Conservation (phyloP, 2,797 vertebrate species). For the Capromys pilorides region DNA sequence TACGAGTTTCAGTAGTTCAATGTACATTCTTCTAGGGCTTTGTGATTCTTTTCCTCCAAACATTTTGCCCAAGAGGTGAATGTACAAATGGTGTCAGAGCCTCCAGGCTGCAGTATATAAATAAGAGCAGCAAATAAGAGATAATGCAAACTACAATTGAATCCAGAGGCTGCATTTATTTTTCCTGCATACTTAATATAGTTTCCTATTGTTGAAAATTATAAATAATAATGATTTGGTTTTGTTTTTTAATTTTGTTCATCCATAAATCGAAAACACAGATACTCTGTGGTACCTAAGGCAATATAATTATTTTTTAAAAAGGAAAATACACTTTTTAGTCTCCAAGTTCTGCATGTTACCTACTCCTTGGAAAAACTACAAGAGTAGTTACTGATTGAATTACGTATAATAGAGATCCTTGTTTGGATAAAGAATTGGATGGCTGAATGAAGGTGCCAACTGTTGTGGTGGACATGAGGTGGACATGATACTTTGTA, state of each 20-base stretch:
- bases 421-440: constrained; percentile 38
- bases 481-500: constrained; percentile 71
- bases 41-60: constrained; percentile 70
- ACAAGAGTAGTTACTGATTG: constrained; percentile 62
- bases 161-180: constrained; percentile 82
- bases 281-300: constrained; percentile 74
- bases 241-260: constrained; percentile 67
- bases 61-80: constrained; percentile 77
- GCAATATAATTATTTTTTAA: constrained; percentile 68
- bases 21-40: constrained; percentile 70
- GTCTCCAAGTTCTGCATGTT: constrained; percentile 59
- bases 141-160: constrained; percentile 84
- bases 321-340: constrained; percentile 71
- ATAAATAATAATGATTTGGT: constrained; percentile 83
- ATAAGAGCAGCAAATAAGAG: constrained; percentile 83
- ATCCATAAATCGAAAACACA: constrained; percentile 76
- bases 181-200: constrained; percentile 80
- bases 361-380: constrained; percentile 66
- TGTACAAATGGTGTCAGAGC: constrained; percentile 81
- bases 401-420: constrained; percentile 66
- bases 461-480: constrained; percentile 63
- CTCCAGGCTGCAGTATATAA: constrained; percentile 84
- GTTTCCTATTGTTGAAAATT: constrained; percentile 81
- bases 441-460: not conserved
- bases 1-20: constrained; percentile 74